These are phyloP conservation scores for Argyrosomus regius DNA, from an alignment of 2,797 vertebrate species.

Conservation along the genomic window DNA sequence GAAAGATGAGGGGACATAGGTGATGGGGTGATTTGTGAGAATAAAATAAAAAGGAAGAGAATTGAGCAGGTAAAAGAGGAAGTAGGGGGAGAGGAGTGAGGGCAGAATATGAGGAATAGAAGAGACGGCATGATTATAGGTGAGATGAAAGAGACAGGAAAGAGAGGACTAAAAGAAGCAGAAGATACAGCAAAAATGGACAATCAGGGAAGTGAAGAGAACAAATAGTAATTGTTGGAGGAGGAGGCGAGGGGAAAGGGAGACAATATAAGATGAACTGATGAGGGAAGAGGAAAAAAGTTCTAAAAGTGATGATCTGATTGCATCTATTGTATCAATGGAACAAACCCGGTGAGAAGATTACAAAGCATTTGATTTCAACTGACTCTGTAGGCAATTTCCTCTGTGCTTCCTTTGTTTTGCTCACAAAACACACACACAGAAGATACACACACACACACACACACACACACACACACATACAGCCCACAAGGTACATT, in stretches of 20 bases:
- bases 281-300: slow-evolving; percentile 33
- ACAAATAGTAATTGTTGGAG: slow-evolving; percentile 30
- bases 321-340: slow-evolving; percentile 46
- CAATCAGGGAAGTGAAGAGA: slow-evolving; percentile 7
- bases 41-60: background rate
- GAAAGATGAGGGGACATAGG: background rate
- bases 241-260: background rate
- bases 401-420: slow-evolving; percentile 47
- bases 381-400: slow-evolving; percentile 52
- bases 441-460: background rate
- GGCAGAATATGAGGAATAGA: background rate
- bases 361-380: slow-evolving; percentile 64
- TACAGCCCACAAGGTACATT: slow-evolving; percentile 25
- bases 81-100: background rate
- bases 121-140: background rate
- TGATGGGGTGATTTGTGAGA: background rate
- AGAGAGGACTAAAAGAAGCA: background rate
- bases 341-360: slow-evolving; percentile 42
- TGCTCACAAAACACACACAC: slow-evolving; percentile 14
- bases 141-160: background rate
- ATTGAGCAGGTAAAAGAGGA: background rate
- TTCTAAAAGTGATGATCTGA: slow-evolving; percentile 36
- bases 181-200: background rate
- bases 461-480: background rate
- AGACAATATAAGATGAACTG: slow-evolving; percentile 25